Conservation (phyloP, 2,113 vertebrate species). For the Cochlearius cochlearius region DNA sequence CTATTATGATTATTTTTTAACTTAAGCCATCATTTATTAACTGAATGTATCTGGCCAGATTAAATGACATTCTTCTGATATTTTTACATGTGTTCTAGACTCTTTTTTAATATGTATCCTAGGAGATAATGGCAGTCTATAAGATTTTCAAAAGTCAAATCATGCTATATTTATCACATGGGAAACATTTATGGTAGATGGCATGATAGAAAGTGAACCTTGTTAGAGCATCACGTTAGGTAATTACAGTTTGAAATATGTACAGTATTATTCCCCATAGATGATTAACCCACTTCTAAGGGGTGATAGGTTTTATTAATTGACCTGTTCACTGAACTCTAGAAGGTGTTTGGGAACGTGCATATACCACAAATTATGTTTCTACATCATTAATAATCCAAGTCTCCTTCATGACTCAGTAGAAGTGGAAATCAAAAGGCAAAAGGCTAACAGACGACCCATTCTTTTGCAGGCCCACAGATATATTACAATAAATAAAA, state of each 20-base stretch:
- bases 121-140: neutral
- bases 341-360: neutral
- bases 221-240: neutral
- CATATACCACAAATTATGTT: neutral
- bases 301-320: slow-evolving; percentile 28
- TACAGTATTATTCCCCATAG: neutral
- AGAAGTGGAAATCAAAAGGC: neutral
- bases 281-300: slow-evolving; percentile 37
- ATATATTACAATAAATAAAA: neutral
- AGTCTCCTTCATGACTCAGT: slow-evolving; percentile 6
- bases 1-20: slow-evolving; percentile 23
- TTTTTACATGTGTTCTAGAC: neutral
- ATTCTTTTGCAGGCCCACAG: neutral
- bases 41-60: neutral
- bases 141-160: slow-evolving; percentile 24
- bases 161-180: neutral
- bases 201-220: slow-evolving; percentile 1
- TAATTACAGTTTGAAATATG: slow-evolving; percentile 27
- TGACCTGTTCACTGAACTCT: slow-evolving; percentile 33
- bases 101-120: neutral
- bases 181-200: neutral
- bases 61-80: neutral
- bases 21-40: slow-evolving; percentile 1
- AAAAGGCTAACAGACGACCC: neutral
- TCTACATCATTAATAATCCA: neutral